These are phyloP conservation scores for Pogonognathellus flavescens DNA, from an alignment of 1,140 invertebrate species.

Conservation along the genomic window DNA sequence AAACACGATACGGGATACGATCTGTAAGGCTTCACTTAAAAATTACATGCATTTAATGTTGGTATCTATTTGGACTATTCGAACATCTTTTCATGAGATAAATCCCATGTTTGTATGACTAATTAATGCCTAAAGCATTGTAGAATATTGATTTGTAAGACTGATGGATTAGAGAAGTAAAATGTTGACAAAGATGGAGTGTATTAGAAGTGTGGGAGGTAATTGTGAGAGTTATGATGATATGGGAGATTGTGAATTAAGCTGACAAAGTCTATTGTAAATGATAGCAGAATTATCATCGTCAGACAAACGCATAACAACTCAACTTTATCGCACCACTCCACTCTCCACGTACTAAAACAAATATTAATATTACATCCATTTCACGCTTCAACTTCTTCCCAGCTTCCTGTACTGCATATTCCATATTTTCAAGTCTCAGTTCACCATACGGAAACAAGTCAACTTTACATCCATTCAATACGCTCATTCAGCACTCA, in stretches of 20 bases:
- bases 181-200: too few relatives aligned
- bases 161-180: too few relatives aligned
- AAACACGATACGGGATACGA: too few relatives aligned
- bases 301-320: not conserved
- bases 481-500: not conserved
- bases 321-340: not conserved
- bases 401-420: not conserved
- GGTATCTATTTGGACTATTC: too few relatives aligned
- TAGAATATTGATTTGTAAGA: too few relatives aligned
- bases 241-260: not conserved
- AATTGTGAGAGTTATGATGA: not conserved
- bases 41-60: too few relatives aligned
- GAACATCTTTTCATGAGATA: too few relatives aligned
- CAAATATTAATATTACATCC: not conserved
- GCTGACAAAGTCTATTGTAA: not conserved
- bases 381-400: not conserved
- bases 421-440: not conserved
- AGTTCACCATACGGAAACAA: not conserved
- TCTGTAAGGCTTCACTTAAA: too few relatives aligned
- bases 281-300: not conserved
- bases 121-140: too few relatives aligned
- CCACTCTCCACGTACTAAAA: not conserved
- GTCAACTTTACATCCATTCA: not conserved
- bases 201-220: too few relatives aligned
- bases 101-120: too few relatives aligned